Evolutionary conservation across 2,888 invertebrate species (phyloP).

Genomic region (Drosophila borborema): DNA sequence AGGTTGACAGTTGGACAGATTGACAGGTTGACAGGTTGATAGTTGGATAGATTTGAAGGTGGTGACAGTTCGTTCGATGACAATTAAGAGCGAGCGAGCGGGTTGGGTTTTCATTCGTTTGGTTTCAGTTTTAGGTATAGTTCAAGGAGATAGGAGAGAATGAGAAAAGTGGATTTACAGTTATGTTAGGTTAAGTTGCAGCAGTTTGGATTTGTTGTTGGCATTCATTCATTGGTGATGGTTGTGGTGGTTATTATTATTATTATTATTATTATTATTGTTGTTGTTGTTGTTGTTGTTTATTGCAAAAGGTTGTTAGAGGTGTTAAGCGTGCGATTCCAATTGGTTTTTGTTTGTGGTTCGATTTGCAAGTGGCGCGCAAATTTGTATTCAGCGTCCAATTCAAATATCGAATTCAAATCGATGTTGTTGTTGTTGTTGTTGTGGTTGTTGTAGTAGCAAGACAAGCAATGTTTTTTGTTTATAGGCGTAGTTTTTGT

Average conservation of each 20-base stretch:
- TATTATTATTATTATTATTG: constrained; percentile 12
- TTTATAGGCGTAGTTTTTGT: constrained; percentile 42
- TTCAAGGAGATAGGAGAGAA: constrained; percentile 36
- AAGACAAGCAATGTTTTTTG: constrained; percentile 67
- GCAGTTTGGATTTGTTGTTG: constrained; percentile 35
- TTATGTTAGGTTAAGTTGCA: constrained; percentile 36
- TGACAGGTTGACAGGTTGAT: constrained; percentile 34
- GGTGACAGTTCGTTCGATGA: constrained; percentile 39
- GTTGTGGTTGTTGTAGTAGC: constrained; percentile 53
- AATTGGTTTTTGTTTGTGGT: constrained; percentile 36
- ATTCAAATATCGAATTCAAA: constrained; percentile 44
- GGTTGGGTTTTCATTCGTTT: constrained; percentile 30
- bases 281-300: constrained; percentile 28
- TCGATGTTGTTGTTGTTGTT: constrained; percentile 52
- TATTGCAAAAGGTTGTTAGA: constrained; percentile 32
- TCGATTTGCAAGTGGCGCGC: constrained; percentile 29
- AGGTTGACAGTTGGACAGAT: constrained; percentile 45
- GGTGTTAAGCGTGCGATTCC: constrained; percentile 47
- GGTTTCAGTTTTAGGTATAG: constrained; percentile 15
- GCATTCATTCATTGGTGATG: constrained; percentile 59
- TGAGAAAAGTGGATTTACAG: constrained; percentile 48
- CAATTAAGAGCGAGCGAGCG: constrained; percentile 29
- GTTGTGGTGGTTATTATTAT: constrained; percentile 12
- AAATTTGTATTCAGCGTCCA: constrained; percentile 43
- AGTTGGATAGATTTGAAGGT: constrained; percentile 41